phyloP scores from a whole-genome alignment of 2,113 vertebrate species.

The Pterophyllum scalare region DNA sequence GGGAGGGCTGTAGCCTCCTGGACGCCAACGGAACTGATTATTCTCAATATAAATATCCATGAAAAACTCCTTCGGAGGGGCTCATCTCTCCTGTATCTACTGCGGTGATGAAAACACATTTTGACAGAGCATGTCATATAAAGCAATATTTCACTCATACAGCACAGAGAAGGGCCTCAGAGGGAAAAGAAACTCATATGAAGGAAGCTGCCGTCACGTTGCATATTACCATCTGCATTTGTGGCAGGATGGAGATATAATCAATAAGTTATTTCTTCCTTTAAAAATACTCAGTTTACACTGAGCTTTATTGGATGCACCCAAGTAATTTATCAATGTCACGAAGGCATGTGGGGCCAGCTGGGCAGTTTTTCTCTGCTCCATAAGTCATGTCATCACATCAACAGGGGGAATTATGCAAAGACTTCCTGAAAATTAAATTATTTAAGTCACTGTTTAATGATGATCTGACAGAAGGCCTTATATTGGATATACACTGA shows the following conservation, averaged over 20 bases:
- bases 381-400: constrained; percentile 49
- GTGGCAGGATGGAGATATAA: constrained; percentile 69
- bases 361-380: constrained; percentile 19
- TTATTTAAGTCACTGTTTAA: constrained; percentile 23
- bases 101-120: constrained; percentile 45
- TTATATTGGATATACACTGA: constrained; percentile 17
- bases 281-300: constrained; percentile 55
- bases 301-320: constrained; percentile 56
- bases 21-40: constrained; percentile 38
- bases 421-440: constrained; percentile 32
- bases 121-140: constrained; percentile 60
- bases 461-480: constrained; percentile 56
- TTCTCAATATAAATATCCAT: constrained; percentile 28
- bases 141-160: constrained; percentile 57
- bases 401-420: constrained; percentile 23
- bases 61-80: constrained; percentile 28
- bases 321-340: constrained; percentile 71
- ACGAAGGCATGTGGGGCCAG: constrained; percentile 32
- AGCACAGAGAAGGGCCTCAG: constrained; percentile 21
- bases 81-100: constrained; percentile 36
- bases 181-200: constrained; percentile 38
- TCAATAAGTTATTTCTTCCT: constrained; percentile 74
- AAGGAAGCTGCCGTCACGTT: constrained; percentile 46
- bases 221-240: constrained; percentile 63
- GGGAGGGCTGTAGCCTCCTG: not conserved